These are phyloP conservation scores for Hemiscyllium ocellatum DNA, from an alignment of 2,113 vertebrate genomes.

Conservation along the genomic window DNA sequence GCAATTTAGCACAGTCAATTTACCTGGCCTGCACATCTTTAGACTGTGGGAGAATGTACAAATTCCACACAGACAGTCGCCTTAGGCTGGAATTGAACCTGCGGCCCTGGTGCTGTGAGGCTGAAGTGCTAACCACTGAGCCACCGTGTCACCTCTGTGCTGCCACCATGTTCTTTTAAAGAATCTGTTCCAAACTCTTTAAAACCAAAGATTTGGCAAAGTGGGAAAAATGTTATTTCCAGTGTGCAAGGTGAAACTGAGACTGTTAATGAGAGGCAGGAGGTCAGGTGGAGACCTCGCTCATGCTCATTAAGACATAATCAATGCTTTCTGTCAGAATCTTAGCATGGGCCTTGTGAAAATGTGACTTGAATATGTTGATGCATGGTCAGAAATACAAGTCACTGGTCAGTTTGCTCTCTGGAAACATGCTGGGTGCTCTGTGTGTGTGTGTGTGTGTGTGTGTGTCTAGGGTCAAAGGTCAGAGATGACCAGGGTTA, in stretches of 20 bases:
- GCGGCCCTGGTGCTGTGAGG: no score
- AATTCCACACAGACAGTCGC: no score
- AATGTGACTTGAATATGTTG: background rate
- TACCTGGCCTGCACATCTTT: no score
- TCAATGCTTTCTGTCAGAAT: background rate
- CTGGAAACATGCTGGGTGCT: background rate
- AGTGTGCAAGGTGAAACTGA: background rate
- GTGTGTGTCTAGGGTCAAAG: background rate
- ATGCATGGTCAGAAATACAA: background rate
- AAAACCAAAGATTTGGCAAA: background rate
- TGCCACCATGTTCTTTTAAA: background rate
- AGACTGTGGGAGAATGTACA: no score
- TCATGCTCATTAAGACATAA: background rate
- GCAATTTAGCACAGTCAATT: no score
- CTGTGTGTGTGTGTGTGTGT: background rate
- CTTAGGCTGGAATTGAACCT: no score
- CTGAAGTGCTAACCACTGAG: no score
- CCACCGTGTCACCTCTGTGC: background rate
- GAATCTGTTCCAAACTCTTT: background rate
- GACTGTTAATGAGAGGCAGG: background rate
- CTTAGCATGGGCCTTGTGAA: background rate
- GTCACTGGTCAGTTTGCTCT: background rate
- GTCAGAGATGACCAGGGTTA: background rate
- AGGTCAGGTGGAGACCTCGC: background rate
- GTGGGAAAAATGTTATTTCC: background rate